phyloP scores from a whole-genome alignment of 1,140 invertebrate genomes.

The Drosophila ficusphila region DNA sequence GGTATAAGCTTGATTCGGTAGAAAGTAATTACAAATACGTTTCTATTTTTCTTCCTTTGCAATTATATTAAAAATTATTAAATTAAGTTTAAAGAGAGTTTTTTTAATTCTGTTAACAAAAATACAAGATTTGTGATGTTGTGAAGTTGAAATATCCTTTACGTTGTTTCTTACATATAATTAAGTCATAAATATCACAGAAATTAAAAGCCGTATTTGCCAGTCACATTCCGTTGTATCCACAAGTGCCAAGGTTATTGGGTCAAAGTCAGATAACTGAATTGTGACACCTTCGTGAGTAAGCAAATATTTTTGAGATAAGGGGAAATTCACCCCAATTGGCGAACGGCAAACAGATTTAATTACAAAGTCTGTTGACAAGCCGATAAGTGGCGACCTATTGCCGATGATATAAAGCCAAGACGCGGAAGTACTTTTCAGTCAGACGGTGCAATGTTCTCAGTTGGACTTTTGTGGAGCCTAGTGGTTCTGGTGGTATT shows the following conservation, averaged over 20 bases:
- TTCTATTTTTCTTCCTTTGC: too few relatives aligned
- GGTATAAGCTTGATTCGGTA: too few relatives aligned
- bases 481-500: neutral
- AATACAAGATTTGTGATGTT: too few relatives aligned
- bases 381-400: slow-evolving; percentile 41
- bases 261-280: slow-evolving; percentile 67
- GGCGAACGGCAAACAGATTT: slow-evolving; percentile 26
- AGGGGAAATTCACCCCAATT: slow-evolving; percentile 45
- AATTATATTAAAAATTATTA: too few relatives aligned
- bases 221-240: neutral
- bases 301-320: slow-evolving; percentile 54
- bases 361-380: slow-evolving; percentile 52
- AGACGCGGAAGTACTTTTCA: slow-evolving; percentile 1
- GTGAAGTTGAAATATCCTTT: too few relatives aligned
- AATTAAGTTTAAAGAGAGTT: too few relatives aligned
- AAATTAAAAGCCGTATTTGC: neutral
- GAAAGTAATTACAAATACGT: too few relatives aligned
- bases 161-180: too few relatives aligned
- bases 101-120: too few relatives aligned
- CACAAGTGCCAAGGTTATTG: slow-evolving; percentile 48
- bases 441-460: slow-evolving; percentile 24
- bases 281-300: slow-evolving; percentile 43
- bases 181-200: too few relatives aligned
- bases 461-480: slow-evolving; percentile 7
- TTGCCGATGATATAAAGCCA: slow-evolving; percentile 48